Base-by-base conservation (phyloP, 2,113 vertebrate genomes). In the Oreochromis aureus region DNA sequence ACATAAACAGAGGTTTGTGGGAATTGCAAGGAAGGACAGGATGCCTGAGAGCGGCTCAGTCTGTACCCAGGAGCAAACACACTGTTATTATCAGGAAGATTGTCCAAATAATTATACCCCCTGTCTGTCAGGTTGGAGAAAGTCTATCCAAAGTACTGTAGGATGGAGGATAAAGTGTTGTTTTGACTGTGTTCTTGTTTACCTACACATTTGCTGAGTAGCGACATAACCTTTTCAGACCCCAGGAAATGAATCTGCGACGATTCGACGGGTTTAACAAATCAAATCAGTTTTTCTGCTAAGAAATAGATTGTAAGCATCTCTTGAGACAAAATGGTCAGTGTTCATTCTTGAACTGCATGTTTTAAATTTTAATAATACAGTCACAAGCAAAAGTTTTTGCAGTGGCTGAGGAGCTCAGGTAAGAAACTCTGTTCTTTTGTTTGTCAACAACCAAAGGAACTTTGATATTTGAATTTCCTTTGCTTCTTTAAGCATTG, bases 1-100 rank as follows among this genome's bases (percentile, higher is more conserved):
- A 91, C 87, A 84, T 87, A 91, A 93, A 91, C 89, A 90, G 83
- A 51, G 86, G 83, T 78, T 80, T 92, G 82, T 82, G 53, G 54
- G 36, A 79, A 71, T 51, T 76, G 71, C 10, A 0, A 76, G 24
- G 44, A 76, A 88, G 88, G 80, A 83, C 69, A 84, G 83, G 63
- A 81, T 69, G 80, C 55, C 66, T 58, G 69, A 19, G 71, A 82
- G 44, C 11, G 2, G 61, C 66, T 87, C 41, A 36, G 34, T 53
- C 36, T 59, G 53, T 16, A 48, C 73, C 54, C 36, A 41, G 41
- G 24, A 79, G 44, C 51, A 78, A 80, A 81, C 55, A 81, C 82
- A 82, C 53, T 76, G 80, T 87, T 79, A 91, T 93, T 89, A 92
- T 76, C 63, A 78, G 58, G 9, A 30, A 66, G 22, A 81, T 41